Evolutionary conservation across 2,113 vertebrate species (phyloP), one percentile per base, ranked within the genome.

Genomic region (Chamaea fasciata): DNA sequence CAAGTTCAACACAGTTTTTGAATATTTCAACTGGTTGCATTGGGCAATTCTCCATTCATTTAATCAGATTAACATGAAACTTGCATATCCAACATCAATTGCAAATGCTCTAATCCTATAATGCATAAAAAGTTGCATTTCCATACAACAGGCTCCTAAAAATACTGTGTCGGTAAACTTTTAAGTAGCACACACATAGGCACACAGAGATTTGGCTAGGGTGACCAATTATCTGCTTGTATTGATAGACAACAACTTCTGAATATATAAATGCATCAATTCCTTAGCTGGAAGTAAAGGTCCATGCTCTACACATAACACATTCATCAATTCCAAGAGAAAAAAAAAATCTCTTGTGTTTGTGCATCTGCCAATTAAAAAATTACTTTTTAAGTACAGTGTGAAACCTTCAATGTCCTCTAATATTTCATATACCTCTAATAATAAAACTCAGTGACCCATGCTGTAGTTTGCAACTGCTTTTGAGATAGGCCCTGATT

Each of bases 21-120:
- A 96, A 76, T 68, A 95, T 97, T 92, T 96, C 93, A 78, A 84
- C 87, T 84, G 93, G 96, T 95, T 96, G 81, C 83, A 87, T 67
- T 62, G 95, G 92, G 89, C 11, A 42, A 92, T 87, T 96, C 95
- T 92, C 89, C 76, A 69, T 94, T 92, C 86, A 76, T 88, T 96
- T 93, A 90, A 96, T 91, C 96, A 93, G 71, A 93, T 97, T 96
- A 97, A 95, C 78, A 79, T 91, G 89, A 60, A 96, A 81, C 94
- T 97, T 93, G 78, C 80, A 94, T 90, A 95, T 96, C 90, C 94
- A 95, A 94, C 89, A 82, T 74, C n/a, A 75, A 35, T 93, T 92
- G 87, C 83, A 75, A 88, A 41, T 27, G 41, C 37, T 79, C 16
- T 93, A 90, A 89, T 94, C 70, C 89, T 79, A 37, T 41, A 55